Conservation (phyloP, 2,888 invertebrate genomes). For the Cheilosia soror region DNA sequence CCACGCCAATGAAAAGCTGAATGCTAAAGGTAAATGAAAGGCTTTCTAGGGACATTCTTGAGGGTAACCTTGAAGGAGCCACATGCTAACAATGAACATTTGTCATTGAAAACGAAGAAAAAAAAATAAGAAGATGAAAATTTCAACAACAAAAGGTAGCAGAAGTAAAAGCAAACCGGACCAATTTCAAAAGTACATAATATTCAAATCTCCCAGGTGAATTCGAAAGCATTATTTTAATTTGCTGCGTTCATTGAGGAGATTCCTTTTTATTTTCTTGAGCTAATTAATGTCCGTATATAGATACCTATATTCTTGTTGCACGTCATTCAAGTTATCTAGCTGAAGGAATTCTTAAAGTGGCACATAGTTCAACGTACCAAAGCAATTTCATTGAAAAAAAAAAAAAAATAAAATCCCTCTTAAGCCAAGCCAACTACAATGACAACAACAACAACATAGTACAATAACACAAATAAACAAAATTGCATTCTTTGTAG, state of each 20-base stretch:
- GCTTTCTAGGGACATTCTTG: slow-evolving; percentile 40
- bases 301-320: too few species aligned
- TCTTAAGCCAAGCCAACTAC: slow-evolving; percentile 2
- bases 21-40: slow-evolving; percentile 52
- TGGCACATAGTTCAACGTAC: too few species aligned
- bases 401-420: too few species aligned
- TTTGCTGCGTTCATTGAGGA: slow-evolving; percentile 4
- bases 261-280: slow-evolving; percentile 7
- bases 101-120: too few species aligned
- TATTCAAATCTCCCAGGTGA: slow-evolving; percentile 19
- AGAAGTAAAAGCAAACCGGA: slow-evolving; percentile 11
- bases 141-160: background rate
- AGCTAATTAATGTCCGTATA: slow-evolving; percentile 42
- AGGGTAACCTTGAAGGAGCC: slow-evolving; percentile 43
- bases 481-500: slow-evolving; percentile 24
- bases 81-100: slow-evolving; percentile 25
- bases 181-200: slow-evolving; percentile 4
- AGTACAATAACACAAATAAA: background rate
- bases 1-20: slow-evolving; percentile 38
- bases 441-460: background rate
- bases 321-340: too few species aligned
- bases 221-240: slow-evolving; percentile 27
- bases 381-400: too few species aligned
- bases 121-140: too few species aligned
- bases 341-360: too few species aligned